These are phyloP conservation scores for Xanthorhoe spadicearia DNA, from an alignment of 2,888 invertebrate genomes.

Conservation along the genomic window DNA sequence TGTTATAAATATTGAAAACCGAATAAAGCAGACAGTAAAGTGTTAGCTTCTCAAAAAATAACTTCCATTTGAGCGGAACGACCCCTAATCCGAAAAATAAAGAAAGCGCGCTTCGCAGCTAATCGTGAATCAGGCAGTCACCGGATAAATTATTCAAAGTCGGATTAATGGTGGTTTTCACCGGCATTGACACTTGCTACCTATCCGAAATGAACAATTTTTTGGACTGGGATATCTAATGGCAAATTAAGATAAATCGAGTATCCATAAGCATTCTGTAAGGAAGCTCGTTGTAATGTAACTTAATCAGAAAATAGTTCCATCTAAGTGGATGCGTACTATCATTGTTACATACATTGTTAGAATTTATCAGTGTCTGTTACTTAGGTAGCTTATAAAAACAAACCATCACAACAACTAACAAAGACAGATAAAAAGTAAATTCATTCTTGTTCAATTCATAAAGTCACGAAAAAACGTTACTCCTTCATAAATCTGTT, in stretches of 20 bases:
- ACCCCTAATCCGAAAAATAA: constrained; percentile 44
- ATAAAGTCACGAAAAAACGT: constrained; percentile 16
- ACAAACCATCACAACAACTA: no score
- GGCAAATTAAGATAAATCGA: not conserved
- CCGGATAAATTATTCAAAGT: constrained; percentile 51
- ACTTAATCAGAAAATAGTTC: no score
- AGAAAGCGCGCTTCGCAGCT: constrained; percentile 41
- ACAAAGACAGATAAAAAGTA: not conserved
- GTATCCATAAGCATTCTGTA: no score
- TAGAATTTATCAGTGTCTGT: no score
- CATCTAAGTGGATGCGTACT: no score
- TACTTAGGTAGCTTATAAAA: no score
- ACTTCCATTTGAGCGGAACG: constrained; percentile 29
- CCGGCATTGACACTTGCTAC: constrained; percentile 52
- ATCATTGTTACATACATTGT: no score
- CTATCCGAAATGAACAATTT: constrained; percentile 18
- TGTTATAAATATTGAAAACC: not conserved
- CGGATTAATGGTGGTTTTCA: constrained; percentile 54
- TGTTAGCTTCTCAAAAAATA: constrained; percentile 23
- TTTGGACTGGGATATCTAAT: not conserved
- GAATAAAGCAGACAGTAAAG: constrained; percentile 25
- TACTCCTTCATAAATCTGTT: constrained; percentile 38
- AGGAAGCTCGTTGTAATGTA: no score
- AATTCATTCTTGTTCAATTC: constrained; percentile 13
- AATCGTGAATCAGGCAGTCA: constrained; percentile 46